Base-by-base conservation (phyloP, 2,888 invertebrate species). In the Dioctria linearis region DNA sequence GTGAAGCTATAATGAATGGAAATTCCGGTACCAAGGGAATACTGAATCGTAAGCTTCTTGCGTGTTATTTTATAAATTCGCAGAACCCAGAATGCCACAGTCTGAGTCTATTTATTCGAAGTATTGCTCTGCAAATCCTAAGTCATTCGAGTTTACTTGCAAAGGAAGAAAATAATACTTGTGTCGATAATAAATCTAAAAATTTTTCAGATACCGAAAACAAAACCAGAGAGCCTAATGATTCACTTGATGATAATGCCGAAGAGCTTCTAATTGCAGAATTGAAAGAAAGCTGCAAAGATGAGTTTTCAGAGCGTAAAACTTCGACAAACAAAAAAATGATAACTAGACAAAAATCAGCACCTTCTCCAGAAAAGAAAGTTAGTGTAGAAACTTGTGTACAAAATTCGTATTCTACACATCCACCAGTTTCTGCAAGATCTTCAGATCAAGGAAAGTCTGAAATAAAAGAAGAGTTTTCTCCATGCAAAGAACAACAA, bases 11-110 rank as follows among this genome's bases (percentile, higher is more conserved):
- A 49, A 86, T 89, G 85, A 88, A 88, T 83, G 89, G 89, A 8
- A 88, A 88, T 80, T 88, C 88, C 0, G 89, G 89, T 75, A 89
- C 89, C 5, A 87, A 88, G 82, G 89, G 89, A 11, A 87, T 89
- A 25, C 84, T 89, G 4, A 95, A 95, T 86, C 91, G 95, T 76
- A 91, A 96, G 75, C 90, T 98, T 39, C 89, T 98, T 75, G 96
- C 97, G 0, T 93, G 96, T 86, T 97, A 98, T 87, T 96, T 97
- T 86, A 91, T 96, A 76, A 95, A 96, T 90, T 94, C 95, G 0
- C 94, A 96, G 85, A 95, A 95, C 85, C 95, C 95, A 71, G 95
- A 94, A 86, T 96, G 96, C 76, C 91, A 97, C 66, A 95, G 95
- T 1, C 92, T 97, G 0, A 94, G 95, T 63, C 93, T 95, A 85